Base-by-base conservation (phyloP, 1,140 invertebrate genomes). In the Gonioctena quinquepunctata region DNA sequence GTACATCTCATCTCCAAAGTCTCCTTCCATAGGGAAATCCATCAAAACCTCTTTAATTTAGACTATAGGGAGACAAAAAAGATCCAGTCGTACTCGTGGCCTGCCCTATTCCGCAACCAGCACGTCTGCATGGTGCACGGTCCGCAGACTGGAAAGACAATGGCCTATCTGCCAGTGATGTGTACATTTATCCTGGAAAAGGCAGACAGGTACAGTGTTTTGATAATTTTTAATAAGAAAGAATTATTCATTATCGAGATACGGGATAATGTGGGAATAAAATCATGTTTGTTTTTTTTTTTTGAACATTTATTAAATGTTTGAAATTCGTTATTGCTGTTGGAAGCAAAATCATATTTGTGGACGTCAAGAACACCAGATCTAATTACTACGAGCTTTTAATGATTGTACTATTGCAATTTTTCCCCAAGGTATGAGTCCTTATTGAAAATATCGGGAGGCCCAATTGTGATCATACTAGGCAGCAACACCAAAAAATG, bases 121-220 rank as follows among this genome's bases (percentile, higher is more conserved):
- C 85, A 86, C 66, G 69, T 84, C 1, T 83, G 86, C 54, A 76
- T 86, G 69, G 76, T 88, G 0, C 79, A 83, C 67, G 80, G 83
- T 2, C 65, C 76, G 13, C 71, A 75, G 16, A 83, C 85, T 66
- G 87, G 87, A 1, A 88, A 87, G 75, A 86, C 87, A 8, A 75
- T 87, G 66, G 84, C 84, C 0, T 87, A 87, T 78, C 69, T 87
- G 13, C 85, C 86, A 1, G 81, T 84, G 3, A 75, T 87, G 1
- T 84, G 83, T 68, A 76, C 83, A 3, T 77, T 85, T 70, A 65
- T 85, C 11, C 75, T 73, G 23, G 84, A 86, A 73, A 77, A 71
- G 61, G 67, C 75, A 4, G 71, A 76, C 33, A 42, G 33, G 33
- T 42, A n/a, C n/a, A n/a, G n/a, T n/a, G n/a, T n/a, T n/a, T n/a